Conservation (phyloP, 2,888 invertebrate species). For the Philonicus albiceps region DNA sequence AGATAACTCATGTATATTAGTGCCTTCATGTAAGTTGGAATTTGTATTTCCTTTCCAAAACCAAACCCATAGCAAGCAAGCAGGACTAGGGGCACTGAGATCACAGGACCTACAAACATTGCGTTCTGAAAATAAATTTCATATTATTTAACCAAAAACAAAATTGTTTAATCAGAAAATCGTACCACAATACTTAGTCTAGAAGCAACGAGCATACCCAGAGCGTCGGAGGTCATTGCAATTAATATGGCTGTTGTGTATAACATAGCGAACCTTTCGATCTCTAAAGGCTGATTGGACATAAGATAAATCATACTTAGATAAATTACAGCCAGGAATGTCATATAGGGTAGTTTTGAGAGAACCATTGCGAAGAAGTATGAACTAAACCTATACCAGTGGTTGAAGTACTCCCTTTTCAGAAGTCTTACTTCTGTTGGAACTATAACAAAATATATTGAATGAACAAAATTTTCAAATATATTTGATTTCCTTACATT, state of each 20-base stretch:
- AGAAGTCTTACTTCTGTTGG: constrained; percentile 79
- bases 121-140: constrained; percentile 71
- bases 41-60: constrained; percentile 72
- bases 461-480: neutral
- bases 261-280: constrained; percentile 73
- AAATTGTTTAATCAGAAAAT: neutral
- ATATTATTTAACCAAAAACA: neutral
- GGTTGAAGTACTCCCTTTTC: constrained; percentile 84
- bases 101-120: constrained; percentile 88
- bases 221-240: constrained; percentile 79
- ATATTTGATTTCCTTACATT: constrained; percentile 71
- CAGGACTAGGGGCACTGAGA: constrained; percentile 86
- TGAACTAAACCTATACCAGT: constrained; percentile 82
- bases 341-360: constrained; percentile 76
- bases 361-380: constrained; percentile 79
- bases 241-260: constrained; percentile 74
- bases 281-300: constrained; percentile 79
- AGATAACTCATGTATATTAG: constrained; percentile 85
- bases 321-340: constrained; percentile 73
- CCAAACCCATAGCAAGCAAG: constrained; percentile 89
- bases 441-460: constrained; percentile 65
- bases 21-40: constrained; percentile 78
- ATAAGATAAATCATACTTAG: constrained; percentile 75
- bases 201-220: constrained; percentile 78
- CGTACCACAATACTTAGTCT: constrained; percentile 76